Conservation (phyloP, 2,797 vertebrate species). For the Leptodactylus fallax region DNA sequence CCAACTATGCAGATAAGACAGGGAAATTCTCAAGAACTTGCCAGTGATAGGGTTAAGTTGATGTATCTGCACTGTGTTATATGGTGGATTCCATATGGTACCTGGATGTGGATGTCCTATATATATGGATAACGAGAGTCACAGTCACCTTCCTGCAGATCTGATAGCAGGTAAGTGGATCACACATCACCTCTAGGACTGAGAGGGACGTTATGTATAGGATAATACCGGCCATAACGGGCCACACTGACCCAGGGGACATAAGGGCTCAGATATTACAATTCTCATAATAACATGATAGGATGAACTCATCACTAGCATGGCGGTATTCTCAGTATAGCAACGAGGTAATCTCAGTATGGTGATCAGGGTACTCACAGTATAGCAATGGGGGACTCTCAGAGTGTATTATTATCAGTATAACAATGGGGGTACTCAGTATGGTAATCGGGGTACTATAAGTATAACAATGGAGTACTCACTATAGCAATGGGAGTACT, state of each 20-base stretch:
- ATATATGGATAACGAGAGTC: not conserved
- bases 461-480: too few species aligned
- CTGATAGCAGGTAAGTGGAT: conserved; percentile 30
- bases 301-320: not conserved
- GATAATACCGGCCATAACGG: too few species aligned
- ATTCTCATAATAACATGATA: not conserved
- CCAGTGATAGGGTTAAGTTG: not conserved
- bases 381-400: too few species aligned
- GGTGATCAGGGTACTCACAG: too few species aligned
- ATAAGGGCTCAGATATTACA: too few species aligned
- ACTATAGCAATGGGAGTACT: not conserved
- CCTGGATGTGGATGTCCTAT: not conserved
- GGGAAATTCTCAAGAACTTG: not conserved
- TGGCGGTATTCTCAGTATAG: not conserved
- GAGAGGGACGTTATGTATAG: not conserved
- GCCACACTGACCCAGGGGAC: too few species aligned
- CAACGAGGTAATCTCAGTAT: too few species aligned
- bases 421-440: too few species aligned
- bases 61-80: not conserved
- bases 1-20: not conserved
- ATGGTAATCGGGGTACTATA: too few species aligned
- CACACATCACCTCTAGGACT: not conserved
- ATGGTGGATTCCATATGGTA: not conserved
- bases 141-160: not conserved
- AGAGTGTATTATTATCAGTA: too few species aligned